These are phyloP conservation scores for Cliona cf. orientalis DNA, from an alignment of 37 sponge, comb jelly and placozoan genomes.

Conservation along the genomic window DNA sequence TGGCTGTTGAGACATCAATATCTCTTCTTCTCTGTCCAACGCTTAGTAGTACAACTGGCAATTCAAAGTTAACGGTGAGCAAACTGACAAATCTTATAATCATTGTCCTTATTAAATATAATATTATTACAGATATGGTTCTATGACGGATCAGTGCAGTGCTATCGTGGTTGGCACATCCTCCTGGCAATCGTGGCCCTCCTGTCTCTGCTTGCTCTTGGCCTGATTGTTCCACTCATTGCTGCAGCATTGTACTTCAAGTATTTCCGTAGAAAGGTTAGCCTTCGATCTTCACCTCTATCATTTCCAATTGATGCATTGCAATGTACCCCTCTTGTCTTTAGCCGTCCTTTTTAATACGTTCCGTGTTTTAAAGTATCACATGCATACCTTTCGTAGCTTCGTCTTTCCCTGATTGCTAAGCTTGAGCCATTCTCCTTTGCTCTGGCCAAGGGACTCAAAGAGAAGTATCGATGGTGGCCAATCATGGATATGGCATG, in stretches of 20 bases:
- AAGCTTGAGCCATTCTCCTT: slow-evolving; percentile 2
- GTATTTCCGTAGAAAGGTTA: slow-evolving; percentile 10
- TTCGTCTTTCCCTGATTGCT: neutral
- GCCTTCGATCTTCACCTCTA: too few species aligned
- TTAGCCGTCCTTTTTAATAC: neutral
- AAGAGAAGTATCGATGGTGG: slow-evolving; percentile 14
- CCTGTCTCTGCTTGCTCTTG: neutral
- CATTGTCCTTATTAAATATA: neutral
- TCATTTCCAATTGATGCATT: too few species aligned
- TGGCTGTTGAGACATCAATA: slow-evolving; percentile 13
- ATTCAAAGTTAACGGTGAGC: neutral
- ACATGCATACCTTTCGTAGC: neutral
- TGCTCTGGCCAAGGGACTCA: neutral
- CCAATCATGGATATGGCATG: slow-evolving; percentile 7
- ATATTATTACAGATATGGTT: slow-evolving; percentile 30
- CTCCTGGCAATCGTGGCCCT: slow-evolving; percentile 13
- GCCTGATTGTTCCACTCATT: slow-evolving; percentile 9
- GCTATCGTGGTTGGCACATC: slow-evolving; percentile 22
- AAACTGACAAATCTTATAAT: neutral
- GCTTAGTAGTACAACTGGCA: neutral
- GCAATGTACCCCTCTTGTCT: neutral
- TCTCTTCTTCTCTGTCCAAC: slow-evolving; percentile 35
- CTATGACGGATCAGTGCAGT: slow-evolving; percentile 24
- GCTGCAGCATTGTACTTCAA: neutral
- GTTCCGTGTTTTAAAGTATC: neutral